Base-by-base conservation (phyloP, 1,140 invertebrate species). In the Macrocentrus cingulum region DNA sequence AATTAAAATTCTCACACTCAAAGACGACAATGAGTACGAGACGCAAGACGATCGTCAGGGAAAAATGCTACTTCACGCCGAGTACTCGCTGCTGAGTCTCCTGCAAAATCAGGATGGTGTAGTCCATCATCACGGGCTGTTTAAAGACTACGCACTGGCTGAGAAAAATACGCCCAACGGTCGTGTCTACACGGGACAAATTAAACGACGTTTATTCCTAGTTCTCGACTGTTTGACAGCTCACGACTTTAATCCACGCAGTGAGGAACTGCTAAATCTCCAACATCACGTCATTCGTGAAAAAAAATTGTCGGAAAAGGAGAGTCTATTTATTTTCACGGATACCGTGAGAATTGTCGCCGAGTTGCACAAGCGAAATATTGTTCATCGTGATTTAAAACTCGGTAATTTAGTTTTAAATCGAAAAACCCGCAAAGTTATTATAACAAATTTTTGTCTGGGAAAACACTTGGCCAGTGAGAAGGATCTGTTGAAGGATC, bases 281-380 rank as follows among this genome's bases (percentile, higher is more conserved):
- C 90, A 92, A 65, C 88, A 91, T 71, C 90, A 92, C 77, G 88
- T 93, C 3, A 91, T 91, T 45, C 87, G 86, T 74, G 88, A 91
- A 62, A 91, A 91, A 66, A 91, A 89, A 74, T 81, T 93, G 22
- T 81, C 82, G 7, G 90, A 92, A 71, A 85, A 84, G 66, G 89
- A 92, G 75, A 87, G 89, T 20, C 81, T 92, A 37, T 69, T 87
- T 32, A 90, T 93, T 69, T 91, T 93, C 69, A 85, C 85, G 68
- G 85, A 91, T 72, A 88, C 91, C 64, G 88, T 91, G 11, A 82
- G 83, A 67, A 85, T 91, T 55, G 89, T 92, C 3, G 83, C 87
- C 29, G 85, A 84, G 74, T 81, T 93, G 50, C 91, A 93, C 81
- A 84, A 88, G 85, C 84, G 84, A 77, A 92, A 92, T 74, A 87